Evolutionary conservation across 2,113 vertebrate species (phyloP).

Genomic region (Delphinapterus leucas): DNA sequence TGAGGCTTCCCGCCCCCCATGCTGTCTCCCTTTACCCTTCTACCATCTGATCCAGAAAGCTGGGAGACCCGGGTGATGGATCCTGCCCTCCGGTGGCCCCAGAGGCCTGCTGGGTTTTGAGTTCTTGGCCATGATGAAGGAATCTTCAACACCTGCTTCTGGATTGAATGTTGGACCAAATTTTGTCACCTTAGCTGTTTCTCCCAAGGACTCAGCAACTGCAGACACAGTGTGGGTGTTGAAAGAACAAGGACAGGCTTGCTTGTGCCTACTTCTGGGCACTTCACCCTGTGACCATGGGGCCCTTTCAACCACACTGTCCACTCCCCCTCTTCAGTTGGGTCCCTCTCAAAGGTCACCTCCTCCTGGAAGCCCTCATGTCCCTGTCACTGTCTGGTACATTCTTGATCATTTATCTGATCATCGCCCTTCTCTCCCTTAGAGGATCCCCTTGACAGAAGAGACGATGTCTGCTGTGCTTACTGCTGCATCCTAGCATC

Average conservation of each 20-base stretch:
- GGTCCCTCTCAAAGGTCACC: neutral
- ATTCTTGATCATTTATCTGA: neutral
- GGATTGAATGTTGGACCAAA: neutral
- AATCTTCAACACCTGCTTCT: neutral
- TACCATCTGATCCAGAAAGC: neutral
- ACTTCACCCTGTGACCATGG: neutral
- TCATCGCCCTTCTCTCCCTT: fast-evolving
- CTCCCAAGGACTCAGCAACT: neutral
- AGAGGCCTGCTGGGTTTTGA: neutral
- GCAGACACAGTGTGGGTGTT: neutral
- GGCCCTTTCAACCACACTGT: neutral
- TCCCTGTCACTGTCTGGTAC: neutral
- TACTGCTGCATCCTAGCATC: neutral
- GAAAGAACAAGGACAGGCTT: neutral
- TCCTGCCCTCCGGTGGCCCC: neutral
- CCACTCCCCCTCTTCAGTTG: neutral
- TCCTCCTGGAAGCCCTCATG: neutral
- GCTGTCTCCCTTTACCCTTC: neutral
- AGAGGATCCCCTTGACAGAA: neutral
- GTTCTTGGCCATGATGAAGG: neutral
- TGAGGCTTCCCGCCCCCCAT: neutral
- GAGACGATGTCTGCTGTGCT: neutral
- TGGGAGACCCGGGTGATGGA: fast-evolving
- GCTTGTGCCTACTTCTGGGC: neutral
- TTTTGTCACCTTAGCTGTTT: neutral